Evolutionary conservation across 2,113 vertebrate genomes (phyloP).

Genomic region (Acanthochromis polyacanthus): DNA sequence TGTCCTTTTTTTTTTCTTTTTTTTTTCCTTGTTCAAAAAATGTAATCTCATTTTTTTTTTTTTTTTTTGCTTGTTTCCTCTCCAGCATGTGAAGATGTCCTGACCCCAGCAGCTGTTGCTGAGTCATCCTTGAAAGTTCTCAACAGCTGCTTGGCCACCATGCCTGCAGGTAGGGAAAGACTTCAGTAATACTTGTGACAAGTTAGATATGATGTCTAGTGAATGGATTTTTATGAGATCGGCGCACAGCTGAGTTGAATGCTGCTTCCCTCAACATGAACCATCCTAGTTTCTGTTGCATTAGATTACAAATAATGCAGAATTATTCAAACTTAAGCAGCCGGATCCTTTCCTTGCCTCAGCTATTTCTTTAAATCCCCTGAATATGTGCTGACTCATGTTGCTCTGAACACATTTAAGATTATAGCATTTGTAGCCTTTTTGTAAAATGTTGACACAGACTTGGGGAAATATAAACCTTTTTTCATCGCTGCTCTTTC

Average conservation of each 20-base stretch:
- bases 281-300: background rate
- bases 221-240: too few species aligned
- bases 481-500: too few species aligned
- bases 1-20: background rate
- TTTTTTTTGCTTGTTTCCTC: slow-evolving; percentile 20
- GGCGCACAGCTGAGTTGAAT: background rate
- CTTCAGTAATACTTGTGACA: background rate
- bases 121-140: slow-evolving; percentile 91
- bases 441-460: slow-evolving; percentile 1
- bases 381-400: slow-evolving; percentile 42
- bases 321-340: slow-evolving; percentile 32
- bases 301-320: background rate
- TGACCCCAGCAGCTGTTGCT: slow-evolving; percentile 89
- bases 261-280: background rate
- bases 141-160: slow-evolving; percentile 90
- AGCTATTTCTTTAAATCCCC: slow-evolving; percentile 7
- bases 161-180: slow-evolving; percentile 90
- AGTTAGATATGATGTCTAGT: background rate
- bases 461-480: too few species aligned
- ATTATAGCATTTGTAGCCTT: background rate
- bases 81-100: slow-evolving; percentile 91
- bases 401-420: background rate
- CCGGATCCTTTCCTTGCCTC: slow-evolving; percentile 5
- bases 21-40: background rate
- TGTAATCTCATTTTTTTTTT: background rate